Evolutionary conservation across 2,888 invertebrate genomes (phyloP).

Genomic region (Orthosia gracilis): DNA sequence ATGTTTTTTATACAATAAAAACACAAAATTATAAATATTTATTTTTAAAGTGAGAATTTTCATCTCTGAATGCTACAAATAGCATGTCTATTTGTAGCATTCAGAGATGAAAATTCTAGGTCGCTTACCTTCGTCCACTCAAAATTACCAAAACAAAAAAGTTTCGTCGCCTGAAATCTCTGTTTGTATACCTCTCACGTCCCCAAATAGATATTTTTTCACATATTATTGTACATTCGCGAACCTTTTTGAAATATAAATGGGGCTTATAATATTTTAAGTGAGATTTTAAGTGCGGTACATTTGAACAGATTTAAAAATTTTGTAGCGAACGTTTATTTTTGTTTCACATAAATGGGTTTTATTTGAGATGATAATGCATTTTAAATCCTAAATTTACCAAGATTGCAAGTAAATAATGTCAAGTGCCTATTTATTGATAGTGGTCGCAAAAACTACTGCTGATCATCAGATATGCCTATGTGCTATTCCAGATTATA

Average conservation of each 20-base stretch:
- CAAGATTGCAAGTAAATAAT: background rate
- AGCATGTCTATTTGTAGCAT: too few relatives aligned
- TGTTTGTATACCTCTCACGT: constrained; percentile 28
- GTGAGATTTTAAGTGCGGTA: constrained; percentile 31
- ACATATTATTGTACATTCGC: constrained; percentile 20
- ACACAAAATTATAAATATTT: background rate
- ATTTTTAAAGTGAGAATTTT: background rate
- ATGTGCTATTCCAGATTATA: too few relatives aligned
- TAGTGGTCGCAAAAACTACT: too few relatives aligned
- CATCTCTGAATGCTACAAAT: background rate
- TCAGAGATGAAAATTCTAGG: too few relatives aligned
- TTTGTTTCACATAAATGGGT: background rate
- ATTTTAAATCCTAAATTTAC: background rate
- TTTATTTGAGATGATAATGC: background rate
- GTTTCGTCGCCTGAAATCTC: background rate
- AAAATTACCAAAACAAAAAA: background rate
- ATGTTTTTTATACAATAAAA: too few relatives aligned
- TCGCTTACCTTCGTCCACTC: background rate
- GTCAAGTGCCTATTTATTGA: too few relatives aligned
- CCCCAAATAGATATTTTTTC: constrained; percentile 33
- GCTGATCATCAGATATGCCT: too few relatives aligned
- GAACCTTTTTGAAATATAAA: constrained; percentile 60
- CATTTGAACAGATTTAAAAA: constrained; percentile 3
- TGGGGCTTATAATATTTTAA: constrained; percentile 55
- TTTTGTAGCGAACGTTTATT: constrained; percentile 33